Evolutionary conservation across 1,140 invertebrate genomes (phyloP).

Genomic region (Wiebesia pumilae): DNA sequence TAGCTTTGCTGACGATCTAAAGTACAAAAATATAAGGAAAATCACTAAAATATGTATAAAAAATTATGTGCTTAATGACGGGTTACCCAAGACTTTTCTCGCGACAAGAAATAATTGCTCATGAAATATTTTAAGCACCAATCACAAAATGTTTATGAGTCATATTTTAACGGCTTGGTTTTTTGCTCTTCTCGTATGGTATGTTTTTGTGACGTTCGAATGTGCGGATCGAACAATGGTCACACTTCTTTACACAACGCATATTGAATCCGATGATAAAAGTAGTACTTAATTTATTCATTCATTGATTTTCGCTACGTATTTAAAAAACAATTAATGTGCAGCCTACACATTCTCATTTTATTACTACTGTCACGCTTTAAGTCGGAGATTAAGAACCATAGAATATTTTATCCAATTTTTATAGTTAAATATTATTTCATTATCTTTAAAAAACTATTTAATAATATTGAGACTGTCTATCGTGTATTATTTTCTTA

Average conservation of each 20-base stretch:
- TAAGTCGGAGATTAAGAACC: background rate
- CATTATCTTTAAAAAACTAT: background rate
- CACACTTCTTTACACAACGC: background rate
- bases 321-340: background rate
- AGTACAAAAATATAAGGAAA: background rate
- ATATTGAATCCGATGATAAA: background rate
- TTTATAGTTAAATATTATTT: background rate
- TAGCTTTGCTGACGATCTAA: background rate
- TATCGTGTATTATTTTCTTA: no score
- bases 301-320: background rate
- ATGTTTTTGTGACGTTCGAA: background rate
- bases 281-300: slow-evolving; percentile 15
- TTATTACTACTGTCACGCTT: background rate
- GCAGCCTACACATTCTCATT: background rate
- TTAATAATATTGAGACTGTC: no score
- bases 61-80: background rate
- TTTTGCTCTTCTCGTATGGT: background rate
- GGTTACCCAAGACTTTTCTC: background rate
- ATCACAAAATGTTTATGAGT: slow-evolving; percentile 7
- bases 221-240: slow-evolving; percentile 2
- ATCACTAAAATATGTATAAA: background rate
- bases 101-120: background rate
- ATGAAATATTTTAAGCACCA: background rate
- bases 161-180: background rate
- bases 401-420: background rate